Base-by-base conservation (phyloP, 2,113 vertebrate genomes). In the Brachionichthys hirsutus region DNA sequence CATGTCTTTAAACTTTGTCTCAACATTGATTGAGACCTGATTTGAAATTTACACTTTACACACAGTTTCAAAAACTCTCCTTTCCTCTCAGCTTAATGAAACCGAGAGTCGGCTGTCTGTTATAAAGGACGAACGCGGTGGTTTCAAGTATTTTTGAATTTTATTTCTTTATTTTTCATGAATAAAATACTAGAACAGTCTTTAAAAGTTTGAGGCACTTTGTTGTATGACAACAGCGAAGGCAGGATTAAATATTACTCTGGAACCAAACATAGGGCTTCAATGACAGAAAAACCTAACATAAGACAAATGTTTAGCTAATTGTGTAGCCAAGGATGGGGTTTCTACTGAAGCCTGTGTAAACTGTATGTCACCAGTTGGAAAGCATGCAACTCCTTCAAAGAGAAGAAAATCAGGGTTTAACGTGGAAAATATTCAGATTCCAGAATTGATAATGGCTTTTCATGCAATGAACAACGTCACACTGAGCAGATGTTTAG, bases 121-220 rank as follows among this genome's bases (percentile, higher is more conserved):
- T 18, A 47, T 13, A 47, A 63, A 56, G 14, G 36, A 77, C 40
- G 38, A 63, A 46, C 43, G 55, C 17, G 54, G 44, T 81, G 30
- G 16, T 73, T 79, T 73, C 54, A 67, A 77, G 74, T 61, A 52
- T n/a, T n/a, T n/a, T n/a, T n/a, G 5, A 14, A 35, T 87, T 87
- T 86, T 79, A 83, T 80, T 30, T 63, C 34, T 47, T 30, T 6
- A 30, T 30, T 66, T 35, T 47, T 62, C 40, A 66, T 81, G 47
- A 82, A 71, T 70, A 61, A 77, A 83, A 82, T 75, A 75, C 62
- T 18, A 46, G 34, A 85, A 87, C 82, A 86, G 83, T 83, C 86
- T 79, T 82, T 66, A 66, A 77, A 82, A 58, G 50, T 82, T 67
- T 76, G 45, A 89, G 88, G 88, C 88, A 89, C 88, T 87, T 89